A percentile compares a stretch with the other conserved stretches of the same genome.
phyloP scores from a whole-genome alignment of 2,888 invertebrate genomes.

The Ochropacha duplaris region DNA sequence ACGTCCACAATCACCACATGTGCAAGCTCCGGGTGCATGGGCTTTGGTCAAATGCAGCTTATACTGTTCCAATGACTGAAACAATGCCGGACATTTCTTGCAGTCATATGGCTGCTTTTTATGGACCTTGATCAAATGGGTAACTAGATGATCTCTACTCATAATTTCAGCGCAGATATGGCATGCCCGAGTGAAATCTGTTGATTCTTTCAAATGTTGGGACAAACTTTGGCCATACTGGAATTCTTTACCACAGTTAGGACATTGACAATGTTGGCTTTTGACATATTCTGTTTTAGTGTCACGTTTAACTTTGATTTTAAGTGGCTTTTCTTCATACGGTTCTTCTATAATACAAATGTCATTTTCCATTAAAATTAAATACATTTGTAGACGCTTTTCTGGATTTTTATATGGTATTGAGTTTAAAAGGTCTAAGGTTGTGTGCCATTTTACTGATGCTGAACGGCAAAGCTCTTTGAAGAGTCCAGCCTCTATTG shows the following conservation, averaged over 20 bases:
- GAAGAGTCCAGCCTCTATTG: conserved; percentile 59
- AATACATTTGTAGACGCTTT: conserved; percentile 32
- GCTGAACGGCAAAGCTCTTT: conserved; percentile 51
- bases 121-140: conserved; percentile 50
- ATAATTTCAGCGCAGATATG: conserved; percentile 61
- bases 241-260: conserved; percentile 59
- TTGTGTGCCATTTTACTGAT: conserved; percentile 47
- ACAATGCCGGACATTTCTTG: conserved; percentile 60
- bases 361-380: conserved; percentile 40
- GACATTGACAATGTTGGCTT: conserved; percentile 47
- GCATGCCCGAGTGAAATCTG: conserved; percentile 59
- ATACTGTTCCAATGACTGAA: conserved; percentile 37
- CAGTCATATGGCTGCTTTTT: conserved; percentile 46
- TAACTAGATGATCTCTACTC: conserved; percentile 49
- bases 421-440: conserved; percentile 43
- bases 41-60: conserved; percentile 43
- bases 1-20: conserved; percentile 66
- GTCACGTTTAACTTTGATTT: conserved; percentile 7
- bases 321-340: not conserved
- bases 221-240: conserved; percentile 48
- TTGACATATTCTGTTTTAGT: conserved; percentile 16
- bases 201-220: conserved; percentile 62
- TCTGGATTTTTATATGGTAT: conserved; percentile 31
- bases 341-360: conserved; percentile 40
- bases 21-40: conserved; percentile 48